phyloP scores from a whole-genome alignment of 2,797 vertebrate species.

The Gallirallus australis region DNA sequence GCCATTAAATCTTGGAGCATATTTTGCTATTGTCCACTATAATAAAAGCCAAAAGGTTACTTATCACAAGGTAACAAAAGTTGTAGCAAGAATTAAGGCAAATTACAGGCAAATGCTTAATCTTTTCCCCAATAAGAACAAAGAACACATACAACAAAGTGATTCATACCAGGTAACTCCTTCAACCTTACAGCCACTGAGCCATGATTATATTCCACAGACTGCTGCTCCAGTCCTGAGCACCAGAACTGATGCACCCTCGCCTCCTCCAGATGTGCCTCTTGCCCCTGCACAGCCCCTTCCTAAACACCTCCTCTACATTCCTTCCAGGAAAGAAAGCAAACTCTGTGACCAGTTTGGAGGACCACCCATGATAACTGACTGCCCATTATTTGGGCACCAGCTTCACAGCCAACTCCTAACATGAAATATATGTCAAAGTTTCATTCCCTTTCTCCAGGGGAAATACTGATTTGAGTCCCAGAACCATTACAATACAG shows the following conservation, averaged over 20 bases:
- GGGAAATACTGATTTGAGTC: background rate
- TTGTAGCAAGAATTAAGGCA: background rate
- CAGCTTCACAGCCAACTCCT: background rate
- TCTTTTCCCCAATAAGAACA: background rate
- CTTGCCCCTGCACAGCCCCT: background rate
- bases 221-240: background rate
- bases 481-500: background rate
- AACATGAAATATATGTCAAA: background rate
- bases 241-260: background rate
- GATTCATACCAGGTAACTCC: background rate
- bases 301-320: background rate
- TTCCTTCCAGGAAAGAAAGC: background rate
- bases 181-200: background rate
- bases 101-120: background rate
- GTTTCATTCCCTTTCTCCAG: background rate
- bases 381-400: background rate
- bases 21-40: slow-evolving; percentile 99
- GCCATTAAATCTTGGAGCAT: slow-evolving; percentile 96
- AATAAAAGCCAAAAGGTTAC: background rate
- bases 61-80: background rate
- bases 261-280: background rate
- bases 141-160: background rate
- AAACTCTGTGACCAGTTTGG: background rate
- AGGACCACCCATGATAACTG: background rate
- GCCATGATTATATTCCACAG: background rate